Base-by-base conservation (phyloP, 2,888 invertebrate species). In the Dichetophora obliterata region DNA sequence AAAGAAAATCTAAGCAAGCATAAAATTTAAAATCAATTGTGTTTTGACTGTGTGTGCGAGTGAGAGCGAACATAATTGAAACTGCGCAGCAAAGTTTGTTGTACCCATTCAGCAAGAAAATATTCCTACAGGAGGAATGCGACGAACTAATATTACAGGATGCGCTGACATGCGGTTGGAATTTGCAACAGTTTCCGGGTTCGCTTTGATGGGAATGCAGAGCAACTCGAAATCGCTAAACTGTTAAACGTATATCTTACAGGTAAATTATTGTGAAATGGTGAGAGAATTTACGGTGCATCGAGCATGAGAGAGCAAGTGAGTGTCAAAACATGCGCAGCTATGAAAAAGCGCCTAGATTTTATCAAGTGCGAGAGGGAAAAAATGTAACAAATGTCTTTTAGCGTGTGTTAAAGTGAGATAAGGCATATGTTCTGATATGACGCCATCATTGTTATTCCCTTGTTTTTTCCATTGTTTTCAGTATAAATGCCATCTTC, bases 361-460 rank as follows among this genome's bases (percentile, higher is more conserved):
- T 69, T 11, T 16, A 19, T 34, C 19, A 22, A 66, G 50, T 57
- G 77, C 22, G 65, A 63, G 16, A 54, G 61, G 81, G 79, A 22
- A 11, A 16, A 22, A 22, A 0, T 59, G 19, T 24, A 5, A 43
- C 5, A 27, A 1, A 1, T 4, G 8, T 1, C 54, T 9, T 57
- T 57, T 11, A 54, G 14, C 14, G 11, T 9, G 59, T 59, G 59
- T 11, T 9, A 14, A 27, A 59, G 5, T 27, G 27, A 27, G 59
- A 22, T 27, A 9, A 5, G 8, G 11, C 27, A 14, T 27, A 16
- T 19, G 9, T 8, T 27, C 6, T 69, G 69, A 16, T 24, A 19
- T 50, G 71, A 71, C 57, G 71, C 71, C 71, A 71, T 71, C 57
- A 71, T 71, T 71, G 11, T 71, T 71, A 34, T n/a, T n/a, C n/a